Base-by-base conservation (phyloP, 2,888 invertebrate species). In the Acronicta aceris region DNA sequence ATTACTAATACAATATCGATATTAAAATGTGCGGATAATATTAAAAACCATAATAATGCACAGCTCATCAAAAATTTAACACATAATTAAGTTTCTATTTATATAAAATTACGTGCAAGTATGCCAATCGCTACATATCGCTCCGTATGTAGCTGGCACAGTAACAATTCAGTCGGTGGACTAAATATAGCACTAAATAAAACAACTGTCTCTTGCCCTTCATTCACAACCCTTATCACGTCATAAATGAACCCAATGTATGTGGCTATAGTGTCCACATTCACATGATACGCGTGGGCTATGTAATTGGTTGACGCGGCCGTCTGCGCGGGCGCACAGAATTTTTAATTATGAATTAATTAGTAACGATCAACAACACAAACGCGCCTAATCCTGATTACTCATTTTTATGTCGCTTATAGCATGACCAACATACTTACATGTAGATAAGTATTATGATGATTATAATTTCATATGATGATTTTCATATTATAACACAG, bases 341-440 rank as follows among this genome's bases (percentile, higher is more conserved):
- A 94, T 93, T 94, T 94, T 94, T 94, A 94, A 94, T 94, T 93
- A 93, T 93, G 94, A 93, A 94, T 94, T 93, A 93, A 94, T 94
- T 93, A 92, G 89, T 86, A 84, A 87, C 89, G 89, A 92, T 89
- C 91, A 92, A 90, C 92, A 93, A 88, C 85, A 87, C 86, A 87
- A 88, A 89, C 86, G 90, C 89, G 92, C 88, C 86, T 90, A 92
- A 93, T 89, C 85, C 87, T 74, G 83, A 84, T 83, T 85, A 83
- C 80, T 85, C 83, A 82, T 82, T 79, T 81, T 79, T 64, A 76
- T 76, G 78, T 71, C 78, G 77, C 72, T 79, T 69, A 78, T 74
- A 76, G 76, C 63, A 67, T 57, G 72, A 65, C 38, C 38, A 38
- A 38, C 65, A 55, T 42, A 55, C 59, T 63, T 57, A 61, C 16